Conservation (phyloP, 2,113 vertebrate species). For the Triplophysa rosa region DNA sequence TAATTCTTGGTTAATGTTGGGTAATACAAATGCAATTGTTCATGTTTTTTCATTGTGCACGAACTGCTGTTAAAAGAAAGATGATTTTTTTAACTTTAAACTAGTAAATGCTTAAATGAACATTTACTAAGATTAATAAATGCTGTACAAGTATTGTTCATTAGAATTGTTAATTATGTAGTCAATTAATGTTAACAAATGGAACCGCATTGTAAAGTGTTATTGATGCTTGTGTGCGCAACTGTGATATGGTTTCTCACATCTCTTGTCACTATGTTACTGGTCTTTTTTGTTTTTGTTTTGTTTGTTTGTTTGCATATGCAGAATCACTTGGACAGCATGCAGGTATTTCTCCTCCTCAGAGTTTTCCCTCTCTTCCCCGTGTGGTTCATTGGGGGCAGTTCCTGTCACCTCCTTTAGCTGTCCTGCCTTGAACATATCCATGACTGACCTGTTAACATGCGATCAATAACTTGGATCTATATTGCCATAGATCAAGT, state of each 20-base stretch:
- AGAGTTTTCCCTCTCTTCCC: slow-evolving; percentile 22
- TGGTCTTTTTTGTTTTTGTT: slow-evolving; percentile 58
- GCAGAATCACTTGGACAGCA: slow-evolving; percentile 98
- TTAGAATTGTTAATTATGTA: too few species aligned
- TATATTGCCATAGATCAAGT: slow-evolving; percentile 31
- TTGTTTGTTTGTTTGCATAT: slow-evolving; percentile 80
- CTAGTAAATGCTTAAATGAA: too few species aligned
- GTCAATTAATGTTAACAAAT: too few species aligned
- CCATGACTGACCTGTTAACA: slow-evolving; percentile 28
- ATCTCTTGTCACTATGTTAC: slow-evolving; percentile 78
- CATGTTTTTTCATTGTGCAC: too few species aligned
- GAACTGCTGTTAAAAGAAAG: too few species aligned
- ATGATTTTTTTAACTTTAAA: too few species aligned
- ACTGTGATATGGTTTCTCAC: slow-evolving; percentile 73
- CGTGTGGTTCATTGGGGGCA: slow-evolving; percentile 3
- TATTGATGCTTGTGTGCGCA: slow-evolving; percentile 56
- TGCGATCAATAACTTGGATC: slow-evolving; percentile 26
- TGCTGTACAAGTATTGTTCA: too few species aligned
- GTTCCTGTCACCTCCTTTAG: slow-evolving; percentile 27
- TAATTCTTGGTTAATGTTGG: too few species aligned
- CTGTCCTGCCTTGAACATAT: slow-evolving; percentile 24
- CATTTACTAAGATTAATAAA: too few species aligned
- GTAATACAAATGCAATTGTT: too few species aligned
- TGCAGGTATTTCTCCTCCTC: slow-evolving; percentile 92
- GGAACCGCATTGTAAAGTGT: too few species aligned